These are phyloP conservation scores for Madoqua kirkii DNA, from an alignment of 2,113 vertebrate species.

Conservation along the genomic window DNA sequence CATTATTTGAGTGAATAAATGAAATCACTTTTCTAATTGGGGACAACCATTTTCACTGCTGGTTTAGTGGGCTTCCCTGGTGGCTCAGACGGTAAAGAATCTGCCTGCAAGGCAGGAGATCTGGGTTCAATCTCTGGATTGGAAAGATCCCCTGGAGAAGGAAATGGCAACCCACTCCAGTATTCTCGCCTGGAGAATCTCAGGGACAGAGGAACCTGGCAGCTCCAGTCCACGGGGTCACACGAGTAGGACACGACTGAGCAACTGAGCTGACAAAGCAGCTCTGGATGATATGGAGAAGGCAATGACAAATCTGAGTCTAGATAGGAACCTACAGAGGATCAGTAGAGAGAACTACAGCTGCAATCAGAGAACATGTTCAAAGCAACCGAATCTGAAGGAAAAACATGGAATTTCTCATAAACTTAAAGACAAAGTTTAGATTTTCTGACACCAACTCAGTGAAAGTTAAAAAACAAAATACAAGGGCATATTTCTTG, in stretches of 20 bases:
- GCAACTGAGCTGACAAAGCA: neutral
- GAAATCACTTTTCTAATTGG: neutral
- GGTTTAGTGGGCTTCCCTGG: neutral
- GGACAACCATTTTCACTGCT: neutral
- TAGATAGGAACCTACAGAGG: neutral
- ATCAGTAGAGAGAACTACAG: neutral
- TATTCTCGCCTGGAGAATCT: neutral
- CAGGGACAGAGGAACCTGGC: neutral
- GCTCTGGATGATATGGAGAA: neutral
- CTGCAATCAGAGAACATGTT: neutral
- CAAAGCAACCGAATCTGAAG: conserved; percentile 1
- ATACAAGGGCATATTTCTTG: neutral
- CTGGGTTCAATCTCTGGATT: neutral
- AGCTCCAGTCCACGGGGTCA: neutral
- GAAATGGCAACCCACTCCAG: neutral
- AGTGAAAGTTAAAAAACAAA: conserved; percentile 14
- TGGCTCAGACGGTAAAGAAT: neutral
- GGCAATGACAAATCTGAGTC: neutral
- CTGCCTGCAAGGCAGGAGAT: neutral
- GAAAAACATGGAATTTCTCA: neutral
- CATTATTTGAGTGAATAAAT: neutral
- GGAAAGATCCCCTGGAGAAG: neutral
- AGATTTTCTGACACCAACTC: neutral
- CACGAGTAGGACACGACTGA: neutral
- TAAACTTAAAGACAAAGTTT: neutral